Conservation (phyloP, 2,113 vertebrate genomes). For the Manacus vitellinus region DNA sequence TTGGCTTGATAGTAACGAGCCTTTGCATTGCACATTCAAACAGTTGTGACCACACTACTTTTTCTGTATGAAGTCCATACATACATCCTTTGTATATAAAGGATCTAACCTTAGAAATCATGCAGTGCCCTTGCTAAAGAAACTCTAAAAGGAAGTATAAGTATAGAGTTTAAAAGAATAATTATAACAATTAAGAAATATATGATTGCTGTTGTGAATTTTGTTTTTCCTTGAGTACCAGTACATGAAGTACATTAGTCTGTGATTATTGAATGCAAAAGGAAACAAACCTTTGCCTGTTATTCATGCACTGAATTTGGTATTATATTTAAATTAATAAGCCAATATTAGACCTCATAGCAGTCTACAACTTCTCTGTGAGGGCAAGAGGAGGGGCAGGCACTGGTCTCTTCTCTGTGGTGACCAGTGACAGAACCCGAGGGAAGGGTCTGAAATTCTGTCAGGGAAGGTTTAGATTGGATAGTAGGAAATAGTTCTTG, state of each 20-base stretch:
- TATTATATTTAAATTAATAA: not conserved
- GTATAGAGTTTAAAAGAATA: not conserved
- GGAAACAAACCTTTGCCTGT: not conserved
- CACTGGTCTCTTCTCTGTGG: not conserved
- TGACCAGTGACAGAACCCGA: fast-evolving
- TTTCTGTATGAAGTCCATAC: not conserved
- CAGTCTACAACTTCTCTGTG: not conserved
- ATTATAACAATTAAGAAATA: not conserved
- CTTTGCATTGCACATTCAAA: not conserved
- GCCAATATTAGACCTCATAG: not conserved
- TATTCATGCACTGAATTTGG: not conserved
- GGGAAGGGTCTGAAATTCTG: not conserved
- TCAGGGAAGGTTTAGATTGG: fast-evolving
- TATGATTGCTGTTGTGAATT: not conserved
- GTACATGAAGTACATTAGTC: not conserved
- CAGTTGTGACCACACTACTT: not conserved
- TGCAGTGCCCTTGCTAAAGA: not conserved
- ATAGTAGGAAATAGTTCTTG: fast-evolving
- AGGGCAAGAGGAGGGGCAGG: not conserved
- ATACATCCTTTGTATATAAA: not conserved
- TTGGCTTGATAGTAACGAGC: not conserved
- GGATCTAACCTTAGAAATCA: not conserved
- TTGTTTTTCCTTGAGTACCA: not conserved
- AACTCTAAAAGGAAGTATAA: not conserved
- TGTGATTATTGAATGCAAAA: not conserved